Conservation (phyloP, 2,888 invertebrate species). For the Oscheius onirici region DNA sequence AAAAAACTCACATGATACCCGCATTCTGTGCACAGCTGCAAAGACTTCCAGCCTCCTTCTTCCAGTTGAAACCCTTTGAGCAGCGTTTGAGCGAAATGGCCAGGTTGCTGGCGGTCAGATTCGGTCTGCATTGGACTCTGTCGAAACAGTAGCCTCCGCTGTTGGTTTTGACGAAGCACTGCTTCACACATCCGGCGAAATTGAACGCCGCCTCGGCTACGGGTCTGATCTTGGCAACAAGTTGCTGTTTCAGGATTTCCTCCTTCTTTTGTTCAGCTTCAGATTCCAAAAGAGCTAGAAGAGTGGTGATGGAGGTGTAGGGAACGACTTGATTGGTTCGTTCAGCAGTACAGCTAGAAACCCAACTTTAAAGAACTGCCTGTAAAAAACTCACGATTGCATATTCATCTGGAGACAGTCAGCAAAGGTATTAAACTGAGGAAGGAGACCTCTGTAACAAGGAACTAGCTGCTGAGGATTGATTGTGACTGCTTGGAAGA, state of each 20-base stretch:
- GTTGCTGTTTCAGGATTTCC: background rate
- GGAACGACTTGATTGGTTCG: slow-evolving; percentile 5
- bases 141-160: slow-evolving; percentile 28
- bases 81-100: slow-evolving; percentile 12
- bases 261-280: slow-evolving; percentile 5
- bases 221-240: slow-evolving; percentile 15
- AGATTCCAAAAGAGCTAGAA: slow-evolving; percentile 6
- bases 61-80: slow-evolving; percentile 30
- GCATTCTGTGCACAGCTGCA: slow-evolving; percentile 33
- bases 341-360: background rate
- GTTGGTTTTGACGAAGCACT: slow-evolving; percentile 21
- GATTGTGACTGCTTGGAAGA: slow-evolving; percentile 1
- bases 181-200: slow-evolving; percentile 29
- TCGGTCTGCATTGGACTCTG: slow-evolving; percentile 17
- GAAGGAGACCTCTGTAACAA: slow-evolving; percentile 1
- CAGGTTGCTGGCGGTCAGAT: background rate
- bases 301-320: slow-evolving; percentile 11
- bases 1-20: slow-evolving; percentile 23
- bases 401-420: slow-evolving; percentile 26
- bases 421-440: slow-evolving; percentile 13
- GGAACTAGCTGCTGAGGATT: slow-evolving; percentile 17
- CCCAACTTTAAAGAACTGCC: background rate
- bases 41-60: slow-evolving; percentile 25
- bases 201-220: slow-evolving; percentile 27
- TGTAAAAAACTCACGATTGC: slow-evolving; percentile 12